Percentiles rank a stretch among this genome's conserved stretches.
Conservation (phyloP, 1,140 invertebrate genomes). For the Aphelinus atriplicis region DNA sequence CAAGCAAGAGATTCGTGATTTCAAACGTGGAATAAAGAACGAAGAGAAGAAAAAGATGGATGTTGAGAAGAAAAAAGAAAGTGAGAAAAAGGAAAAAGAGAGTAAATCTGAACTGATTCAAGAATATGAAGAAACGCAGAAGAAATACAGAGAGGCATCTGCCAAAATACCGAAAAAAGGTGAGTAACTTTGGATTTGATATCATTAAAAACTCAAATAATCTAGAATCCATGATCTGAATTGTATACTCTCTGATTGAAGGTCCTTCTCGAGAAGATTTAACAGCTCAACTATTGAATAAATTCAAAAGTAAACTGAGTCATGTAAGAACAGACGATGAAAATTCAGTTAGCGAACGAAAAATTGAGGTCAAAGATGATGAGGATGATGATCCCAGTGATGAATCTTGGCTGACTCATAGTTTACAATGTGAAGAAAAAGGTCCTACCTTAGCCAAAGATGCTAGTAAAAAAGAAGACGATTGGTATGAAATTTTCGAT, state of each 20-base stretch:
- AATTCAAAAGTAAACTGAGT: constrained; percentile 84
- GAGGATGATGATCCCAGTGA: constrained; percentile 64
- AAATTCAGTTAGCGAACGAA: background rate
- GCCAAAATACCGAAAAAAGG: constrained; percentile 77
- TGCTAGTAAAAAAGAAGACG: constrained; percentile 91
- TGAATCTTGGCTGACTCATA: constrained; percentile 81
- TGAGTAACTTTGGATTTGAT: constrained; percentile 40
- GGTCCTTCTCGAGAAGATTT: constrained; percentile 70
- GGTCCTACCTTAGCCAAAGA: constrained; percentile 89
- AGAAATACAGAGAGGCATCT: constrained; percentile 79
- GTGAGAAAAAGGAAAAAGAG: constrained; percentile 59
- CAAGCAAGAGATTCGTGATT: constrained; percentile 77
- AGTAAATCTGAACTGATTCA: constrained; percentile 74
- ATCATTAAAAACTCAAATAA: background rate
- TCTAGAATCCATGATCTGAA: background rate
- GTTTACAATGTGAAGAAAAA: constrained; percentile 81
- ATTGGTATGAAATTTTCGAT: constrained; percentile 97
- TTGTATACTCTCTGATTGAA: constrained; percentile 31
- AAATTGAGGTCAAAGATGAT: constrained; percentile 55
- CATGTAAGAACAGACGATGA: constrained; percentile 67
- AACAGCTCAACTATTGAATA: constrained; percentile 81
- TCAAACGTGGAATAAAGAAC: constrained; percentile 75
- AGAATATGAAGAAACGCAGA: constrained; percentile 78
- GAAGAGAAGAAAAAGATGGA: constrained; percentile 72
- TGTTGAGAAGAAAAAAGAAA: constrained; percentile 61